These are phyloP conservation scores for Sussaba pulchella DNA, from an alignment of 2,888 invertebrate species.

Conservation along the genomic window DNA sequence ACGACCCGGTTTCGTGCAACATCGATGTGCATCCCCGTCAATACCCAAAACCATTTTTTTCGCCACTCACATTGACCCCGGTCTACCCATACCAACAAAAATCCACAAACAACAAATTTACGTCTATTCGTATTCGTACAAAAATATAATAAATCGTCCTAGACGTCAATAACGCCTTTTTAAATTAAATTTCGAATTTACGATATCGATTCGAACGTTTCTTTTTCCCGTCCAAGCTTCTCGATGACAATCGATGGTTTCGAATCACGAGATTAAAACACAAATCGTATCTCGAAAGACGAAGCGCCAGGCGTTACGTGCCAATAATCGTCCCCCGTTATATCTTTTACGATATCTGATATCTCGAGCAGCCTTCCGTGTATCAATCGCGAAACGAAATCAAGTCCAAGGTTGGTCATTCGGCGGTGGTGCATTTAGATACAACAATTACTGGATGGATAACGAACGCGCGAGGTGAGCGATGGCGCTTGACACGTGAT, in stretches of 20 bases:
- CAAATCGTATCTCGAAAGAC: background rate
- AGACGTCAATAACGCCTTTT: background rate
- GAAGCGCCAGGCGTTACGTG: too few species aligned
- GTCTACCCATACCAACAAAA: background rate
- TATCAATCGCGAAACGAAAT: conserved; percentile 11
- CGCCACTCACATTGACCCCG: background rate
- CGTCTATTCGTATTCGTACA: too few species aligned
- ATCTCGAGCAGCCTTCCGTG: background rate
- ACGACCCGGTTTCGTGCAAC: background rate
- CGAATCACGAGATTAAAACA: background rate
- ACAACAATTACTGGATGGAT: conserved; percentile 43
- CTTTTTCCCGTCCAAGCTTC: too few species aligned
- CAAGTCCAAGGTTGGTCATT: background rate
- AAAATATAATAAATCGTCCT: too few species aligned
- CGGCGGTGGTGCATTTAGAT: conserved; percentile 13
- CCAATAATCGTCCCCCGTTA: too few species aligned
- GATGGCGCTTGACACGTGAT: conserved; percentile 45
- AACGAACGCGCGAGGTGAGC: background rate
- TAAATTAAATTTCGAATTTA: background rate
- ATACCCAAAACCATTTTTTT: background rate
- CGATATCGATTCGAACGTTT: background rate
- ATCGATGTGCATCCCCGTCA: background rate
- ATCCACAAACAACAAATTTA: too few species aligned
- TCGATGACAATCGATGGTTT: too few species aligned
- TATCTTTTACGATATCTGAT: background rate